A percentile compares a stretch with the other conserved stretches of the same genome.
These are phyloP conservation scores for Lottia gigantea DNA, from an alignment of 2,888 invertebrate species.

Conservation along the genomic window DNA sequence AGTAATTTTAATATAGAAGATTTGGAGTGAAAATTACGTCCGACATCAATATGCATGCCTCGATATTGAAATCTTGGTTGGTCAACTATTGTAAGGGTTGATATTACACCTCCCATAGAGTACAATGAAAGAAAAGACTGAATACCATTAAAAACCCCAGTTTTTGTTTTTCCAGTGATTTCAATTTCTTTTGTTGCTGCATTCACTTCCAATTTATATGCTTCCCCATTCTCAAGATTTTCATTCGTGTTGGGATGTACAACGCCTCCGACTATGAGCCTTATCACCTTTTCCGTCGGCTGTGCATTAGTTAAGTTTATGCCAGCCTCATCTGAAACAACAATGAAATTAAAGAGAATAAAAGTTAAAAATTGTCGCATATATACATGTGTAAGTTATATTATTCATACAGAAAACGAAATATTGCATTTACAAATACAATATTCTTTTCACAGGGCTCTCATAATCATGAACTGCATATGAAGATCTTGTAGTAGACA, in stretches of 20 bases:
- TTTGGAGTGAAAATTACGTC: constrained; percentile 55
- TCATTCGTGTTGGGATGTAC: background rate
- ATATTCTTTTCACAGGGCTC: too few species aligned
- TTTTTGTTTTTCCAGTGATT: constrained; percentile 31
- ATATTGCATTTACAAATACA: too few species aligned
- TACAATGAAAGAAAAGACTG: constrained; percentile 21
- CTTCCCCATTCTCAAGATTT: constrained; percentile 18
- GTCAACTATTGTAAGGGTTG: constrained; percentile 16
- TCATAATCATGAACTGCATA: too few species aligned
- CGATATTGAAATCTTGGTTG: constrained; percentile 46
- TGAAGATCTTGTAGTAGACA: too few species aligned
- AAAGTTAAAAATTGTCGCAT: too few species aligned
- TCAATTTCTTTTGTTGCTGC: constrained; percentile 17
- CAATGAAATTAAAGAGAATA: too few species aligned
- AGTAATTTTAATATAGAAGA: constrained; percentile 47
- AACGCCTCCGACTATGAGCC: background rate
- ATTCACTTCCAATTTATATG: constrained; percentile 27
- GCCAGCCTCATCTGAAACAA: background rate
- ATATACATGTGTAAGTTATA: too few species aligned
- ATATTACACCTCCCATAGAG: background rate
- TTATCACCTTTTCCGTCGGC: background rate
- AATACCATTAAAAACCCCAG: constrained; percentile 34
- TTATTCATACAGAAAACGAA: too few species aligned
- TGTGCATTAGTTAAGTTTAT: background rate
- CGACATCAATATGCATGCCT: constrained; percentile 50